Base-by-base conservation (phyloP, 2,888 invertebrate genomes). In the Leistus spinibarbis region DNA sequence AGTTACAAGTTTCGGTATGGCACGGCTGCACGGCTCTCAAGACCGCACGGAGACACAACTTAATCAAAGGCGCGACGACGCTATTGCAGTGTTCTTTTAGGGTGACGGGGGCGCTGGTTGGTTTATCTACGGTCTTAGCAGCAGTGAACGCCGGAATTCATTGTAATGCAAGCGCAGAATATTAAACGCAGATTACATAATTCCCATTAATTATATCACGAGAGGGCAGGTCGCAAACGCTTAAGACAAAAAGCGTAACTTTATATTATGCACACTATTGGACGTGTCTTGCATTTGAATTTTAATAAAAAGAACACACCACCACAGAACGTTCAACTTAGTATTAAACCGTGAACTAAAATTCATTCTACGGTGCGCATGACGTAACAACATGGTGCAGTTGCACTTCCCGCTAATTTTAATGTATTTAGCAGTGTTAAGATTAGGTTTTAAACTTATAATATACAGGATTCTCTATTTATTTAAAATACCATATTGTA, bases 91-190 rank as follows among this genome's bases (percentile, higher is more conserved):
- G 19, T 19, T 17, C 19, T 19, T 17, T 19, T 19, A 3, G 19
- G 4, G 19, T 60, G n/a, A 22, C 13, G 60, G 3, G 60, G 60
- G 22, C 20, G 22, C 60, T n/a, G n/a, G n/a, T n/a, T n/a, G 60
- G 60, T 60, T 60, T 60, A 60, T 60, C 60, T 60, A 40, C 24
- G 40, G 16, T 65, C 16, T 40, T 40, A 19, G 27, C 27, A 53
- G 19, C 40, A 40, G 10, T 13, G 40, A 40, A 40, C 40, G 40
- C 9, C 27, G 65, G 16, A 24, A 19, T 65, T 65, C 65, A 65
- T 65, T 65, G 65, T 27, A 65, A 65, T 65, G 53, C 40, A 65
- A 27, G 65, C 65, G 24, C 19, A 27, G 65, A 65, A 65, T 65
- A 65, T 65, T 27, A 65, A 65, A 65, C 53, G 17, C 16, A 27